phyloP scores from a whole-genome alignment of 2,888 invertebrate genomes.

The Portevinia maculata region DNA sequence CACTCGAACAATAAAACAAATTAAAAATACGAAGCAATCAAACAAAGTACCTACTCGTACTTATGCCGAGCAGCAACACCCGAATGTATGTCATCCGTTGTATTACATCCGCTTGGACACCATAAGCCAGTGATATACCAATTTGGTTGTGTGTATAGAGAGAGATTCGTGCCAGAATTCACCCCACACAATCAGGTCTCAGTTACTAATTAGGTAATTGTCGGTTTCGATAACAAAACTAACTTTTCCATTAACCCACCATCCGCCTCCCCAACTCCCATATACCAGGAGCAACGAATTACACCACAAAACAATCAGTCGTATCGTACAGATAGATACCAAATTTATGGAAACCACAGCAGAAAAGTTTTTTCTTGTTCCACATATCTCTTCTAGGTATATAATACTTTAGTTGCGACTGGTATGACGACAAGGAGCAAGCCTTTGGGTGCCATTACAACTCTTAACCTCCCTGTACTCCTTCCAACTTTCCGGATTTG shows the following conservation, averaged over 20 bases:
- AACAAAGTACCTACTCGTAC: neutral
- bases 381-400: neutral
- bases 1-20: constrained; percentile 34
- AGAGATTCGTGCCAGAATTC: constrained; percentile 18
- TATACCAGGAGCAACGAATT: constrained; percentile 17
- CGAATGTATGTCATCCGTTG: constrained; percentile 59
- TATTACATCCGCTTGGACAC: constrained; percentile 56
- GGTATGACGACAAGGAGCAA: neutral
- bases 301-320: constrained; percentile 53
- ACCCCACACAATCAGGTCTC: constrained; percentile 1
- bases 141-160: neutral
- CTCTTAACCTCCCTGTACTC: constrained; percentile 17
- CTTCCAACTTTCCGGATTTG: constrained; percentile 31
- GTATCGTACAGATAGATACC: constrained; percentile 3
- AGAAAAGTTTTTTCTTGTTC: constrained; percentile 33
- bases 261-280: too few relatives aligned
- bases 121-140: constrained; percentile 27
- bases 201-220: constrained; percentile 71
- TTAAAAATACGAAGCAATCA: constrained; percentile 22
- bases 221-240: constrained; percentile 70
- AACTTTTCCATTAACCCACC: constrained; percentile 54
- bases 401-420: neutral
- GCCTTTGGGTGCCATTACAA: constrained; percentile 68
- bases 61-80: neutral
- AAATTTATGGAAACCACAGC: constrained; percentile 58